A percentile compares a stretch with the other conserved stretches of the same genome.
Conservation (phyloP, 2,888 invertebrate species). For the Parelbella ahira region DNA sequence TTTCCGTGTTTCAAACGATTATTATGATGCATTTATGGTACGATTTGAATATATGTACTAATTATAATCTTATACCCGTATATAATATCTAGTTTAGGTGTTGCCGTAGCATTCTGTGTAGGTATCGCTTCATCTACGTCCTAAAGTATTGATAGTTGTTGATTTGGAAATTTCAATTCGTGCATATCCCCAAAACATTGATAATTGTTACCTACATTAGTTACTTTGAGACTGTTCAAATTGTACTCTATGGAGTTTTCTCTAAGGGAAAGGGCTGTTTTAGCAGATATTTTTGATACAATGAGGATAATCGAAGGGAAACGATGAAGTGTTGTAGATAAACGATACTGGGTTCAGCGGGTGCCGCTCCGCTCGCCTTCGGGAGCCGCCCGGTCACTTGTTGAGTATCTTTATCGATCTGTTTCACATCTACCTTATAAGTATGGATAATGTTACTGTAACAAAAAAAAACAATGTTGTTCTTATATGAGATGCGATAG, state of each 20-base stretch:
- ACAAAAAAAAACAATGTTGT: constrained; percentile 75
- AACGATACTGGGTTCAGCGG: constrained; percentile 33
- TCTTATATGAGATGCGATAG: constrained; percentile 76
- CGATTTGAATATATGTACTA: constrained; percentile 57
- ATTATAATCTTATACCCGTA: constrained; percentile 48
- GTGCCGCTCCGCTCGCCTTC: constrained; percentile 27
- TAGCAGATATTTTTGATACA: constrained; percentile 81
- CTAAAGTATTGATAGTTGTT: constrained; percentile 59
- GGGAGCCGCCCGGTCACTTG: constrained; percentile 27
- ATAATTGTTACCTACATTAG: constrained; percentile 79
- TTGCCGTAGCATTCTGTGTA: constrained; percentile 62
- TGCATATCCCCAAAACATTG: constrained; percentile 76
- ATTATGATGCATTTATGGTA: constrained; percentile 44
- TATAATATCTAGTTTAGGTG: constrained; percentile 67
- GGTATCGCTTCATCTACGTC: constrained; percentile 67
- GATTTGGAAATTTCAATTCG: constrained; percentile 66
- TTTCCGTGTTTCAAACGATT: constrained; percentile 49
- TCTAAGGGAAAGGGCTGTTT: constrained; percentile 79
- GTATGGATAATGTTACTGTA: constrained; percentile 75
- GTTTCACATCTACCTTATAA: constrained; percentile 50
- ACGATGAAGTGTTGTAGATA: constrained; percentile 59
- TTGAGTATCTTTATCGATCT: constrained; percentile 32
- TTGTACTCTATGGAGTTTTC: constrained; percentile 74
- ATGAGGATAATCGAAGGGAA: constrained; percentile 77
- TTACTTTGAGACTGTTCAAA: constrained; percentile 80